Conservation (phyloP, 2,113 vertebrate species). For the Scalopus aquaticus region DNA sequence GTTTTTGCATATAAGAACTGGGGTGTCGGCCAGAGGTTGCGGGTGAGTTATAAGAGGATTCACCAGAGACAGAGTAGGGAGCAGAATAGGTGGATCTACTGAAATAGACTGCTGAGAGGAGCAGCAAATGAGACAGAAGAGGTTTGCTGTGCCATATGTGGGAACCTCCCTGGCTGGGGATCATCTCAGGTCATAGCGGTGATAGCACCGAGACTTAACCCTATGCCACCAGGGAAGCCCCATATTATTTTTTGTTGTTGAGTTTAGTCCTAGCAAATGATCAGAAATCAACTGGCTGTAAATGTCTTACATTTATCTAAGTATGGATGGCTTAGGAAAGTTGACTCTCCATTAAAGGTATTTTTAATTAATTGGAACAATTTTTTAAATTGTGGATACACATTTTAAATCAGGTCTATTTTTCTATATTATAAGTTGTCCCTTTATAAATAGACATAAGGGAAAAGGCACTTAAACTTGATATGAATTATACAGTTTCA, state of each 20-base stretch:
- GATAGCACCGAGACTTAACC: too few species aligned
- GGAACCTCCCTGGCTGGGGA: too few species aligned
- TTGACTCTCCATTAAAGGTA: background rate
- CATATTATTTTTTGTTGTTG: conserved; percentile 34
- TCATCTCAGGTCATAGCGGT: too few species aligned
- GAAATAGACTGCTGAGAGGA: too few species aligned
- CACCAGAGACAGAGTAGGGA: too few species aligned
- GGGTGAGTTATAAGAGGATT: too few species aligned
- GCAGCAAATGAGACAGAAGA: too few species aligned
- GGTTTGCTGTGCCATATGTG: too few species aligned
- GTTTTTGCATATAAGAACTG: too few species aligned
- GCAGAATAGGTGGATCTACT: too few species aligned
- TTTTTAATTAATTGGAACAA: conserved; percentile 46
- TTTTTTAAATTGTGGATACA: background rate
- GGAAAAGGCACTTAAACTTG: conserved; percentile 73
- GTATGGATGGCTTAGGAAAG: conserved; percentile 41
- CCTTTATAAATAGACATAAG: conserved; percentile 83
- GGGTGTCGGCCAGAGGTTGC: too few species aligned
- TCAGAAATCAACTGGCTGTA: conserved; percentile 40
- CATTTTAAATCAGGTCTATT: conserved; percentile 32
- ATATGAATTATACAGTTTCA: conserved; percentile 82
- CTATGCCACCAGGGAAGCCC: too few species aligned
- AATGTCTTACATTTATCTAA: conserved; percentile 38
- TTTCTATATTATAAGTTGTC: conserved; percentile 76
- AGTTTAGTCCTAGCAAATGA: background rate